Base-by-base conservation (phyloP, 1,140 invertebrate genomes). In the Cecropterus lyciades region DNA sequence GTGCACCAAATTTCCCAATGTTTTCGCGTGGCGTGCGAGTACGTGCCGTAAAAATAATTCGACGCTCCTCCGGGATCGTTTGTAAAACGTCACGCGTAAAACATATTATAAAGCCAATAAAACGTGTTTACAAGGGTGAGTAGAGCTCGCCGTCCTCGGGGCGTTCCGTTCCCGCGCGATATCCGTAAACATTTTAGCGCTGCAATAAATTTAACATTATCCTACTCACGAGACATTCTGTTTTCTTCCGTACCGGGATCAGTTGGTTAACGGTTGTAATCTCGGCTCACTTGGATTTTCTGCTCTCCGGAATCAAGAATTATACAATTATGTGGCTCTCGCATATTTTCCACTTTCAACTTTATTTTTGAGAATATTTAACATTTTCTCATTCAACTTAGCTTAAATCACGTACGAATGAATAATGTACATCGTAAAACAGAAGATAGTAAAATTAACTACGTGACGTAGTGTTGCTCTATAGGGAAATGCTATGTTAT, bases 61-160 rank as follows among this genome's bases (percentile, higher is more conserved):
- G 84, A 82, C 82, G 86, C 79, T 90, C 80, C 77, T 80, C 80
- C 37, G 84, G 85, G 89, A 92, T 92, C 89, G 89, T 92, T 90
- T 90, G 87, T 92, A 88, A 92, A 92, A 90, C 89, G 89, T 92
- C 89, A 90, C 89, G 89, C 87, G 87, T 92, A 92, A 88, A 92
- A 92, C 89, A 92, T 92, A 90, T 92, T 90, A 90, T 90, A 92
- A 92, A 92, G 89, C 89, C 87, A 92, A 92, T 92, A 92, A 92
- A 92, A 92, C 89, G 89, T 92, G 89, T 92, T 92, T 90, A 92
- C 87, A 92, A 90, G 87, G 89, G 87, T 89, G 89, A 89, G 81
- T 82, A 77, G 82, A 77, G 80, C 82, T 82, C 81, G 79, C 75
- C 77, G 75, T 75, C 69, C 73, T 70, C 72, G 70, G 73, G 53